Base-by-base conservation (phyloP, 2,888 invertebrate species). In the Zaprionus obscuricornis region DNA sequence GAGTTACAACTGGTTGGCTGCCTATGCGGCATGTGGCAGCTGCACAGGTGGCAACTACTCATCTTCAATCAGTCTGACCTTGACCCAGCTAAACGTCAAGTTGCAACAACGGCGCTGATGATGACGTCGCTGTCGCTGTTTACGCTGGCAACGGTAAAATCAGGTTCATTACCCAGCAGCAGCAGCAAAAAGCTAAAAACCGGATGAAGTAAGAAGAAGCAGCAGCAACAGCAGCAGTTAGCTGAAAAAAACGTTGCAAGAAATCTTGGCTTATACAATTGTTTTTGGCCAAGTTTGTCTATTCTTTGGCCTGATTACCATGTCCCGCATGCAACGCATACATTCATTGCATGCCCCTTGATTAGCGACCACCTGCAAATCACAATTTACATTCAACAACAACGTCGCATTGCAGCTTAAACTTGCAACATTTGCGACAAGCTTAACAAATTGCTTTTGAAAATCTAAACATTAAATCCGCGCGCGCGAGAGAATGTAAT, bases 311-410 rank as follows among this genome's bases (percentile, higher is more conserved):
- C 84, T 62, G 81, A 71, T 83, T 83, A 66, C 60, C 72, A 75
- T 71, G 67, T 22, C 49, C 40, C 50, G 33, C 34, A 51, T 40
- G 49, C n/a, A n/a, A n/a, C n/a, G n/a, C n/a, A n/a, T n/a, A n/a
- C n/a, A n/a, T n/a, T n/a, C n/a, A n/a, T n/a, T 68, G 62, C 43
- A 51, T 55, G 84, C 56, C 33, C 64, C 60, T 69, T 84, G 85
- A 82, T 84, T 77, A 84, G 84, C 84, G 74, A 85, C 84, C 79
- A 79, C 84, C 79, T 79, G 79, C 65, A 66, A 81, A 65, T 62
- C 63, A 57, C 67, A n/a, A 85, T 83, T 85, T 85, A 52, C 60
- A 75, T 49, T 18, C 22, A n/a, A n/a, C 34, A 37, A 50, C 40
- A 40, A 24, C 34, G 45, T 14, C 50, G 50, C 18, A 37, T 50